Conservation (phyloP, 2,113 vertebrate genomes). For the Eurypyga helias region DNA sequence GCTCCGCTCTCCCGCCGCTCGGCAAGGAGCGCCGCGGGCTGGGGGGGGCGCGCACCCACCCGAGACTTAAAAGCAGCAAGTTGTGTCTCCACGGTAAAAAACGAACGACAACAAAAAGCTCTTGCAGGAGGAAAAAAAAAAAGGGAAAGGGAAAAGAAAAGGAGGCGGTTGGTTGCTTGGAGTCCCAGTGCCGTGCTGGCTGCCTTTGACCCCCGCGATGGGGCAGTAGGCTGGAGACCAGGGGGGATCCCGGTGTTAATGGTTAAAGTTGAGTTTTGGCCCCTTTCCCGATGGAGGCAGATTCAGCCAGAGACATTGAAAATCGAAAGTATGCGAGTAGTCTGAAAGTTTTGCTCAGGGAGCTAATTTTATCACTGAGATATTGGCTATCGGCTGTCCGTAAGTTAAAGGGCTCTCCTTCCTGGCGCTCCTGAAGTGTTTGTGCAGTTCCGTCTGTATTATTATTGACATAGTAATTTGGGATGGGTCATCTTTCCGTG, state of each 20-base stretch:
- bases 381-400: background rate
- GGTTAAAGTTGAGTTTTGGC: constrained; percentile 19
- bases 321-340: constrained; percentile 63
- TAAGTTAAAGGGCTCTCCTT: background rate
- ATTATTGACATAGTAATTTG: background rate
- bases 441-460: background rate
- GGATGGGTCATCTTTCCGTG: background rate
- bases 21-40: background rate
- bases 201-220: background rate
- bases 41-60: background rate
- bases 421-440: background rate
- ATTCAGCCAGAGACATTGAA: constrained; percentile 2
- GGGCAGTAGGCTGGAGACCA: background rate
- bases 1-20: background rate
- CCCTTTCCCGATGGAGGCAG: background rate
- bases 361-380: constrained; percentile 58
- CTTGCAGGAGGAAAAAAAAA: rapidly evolving
- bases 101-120: background rate
- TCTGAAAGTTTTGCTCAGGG: constrained; percentile 22
- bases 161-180: too few species aligned
- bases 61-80: background rate
- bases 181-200: background rate
- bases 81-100: background rate
- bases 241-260: background rate
- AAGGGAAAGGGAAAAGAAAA: background rate